Percentiles rank a stretch among this genome's conserved stretches.
phyloP scores from a whole-genome alignment of 1,140 invertebrate species.

The Drosophila elegans region DNA sequence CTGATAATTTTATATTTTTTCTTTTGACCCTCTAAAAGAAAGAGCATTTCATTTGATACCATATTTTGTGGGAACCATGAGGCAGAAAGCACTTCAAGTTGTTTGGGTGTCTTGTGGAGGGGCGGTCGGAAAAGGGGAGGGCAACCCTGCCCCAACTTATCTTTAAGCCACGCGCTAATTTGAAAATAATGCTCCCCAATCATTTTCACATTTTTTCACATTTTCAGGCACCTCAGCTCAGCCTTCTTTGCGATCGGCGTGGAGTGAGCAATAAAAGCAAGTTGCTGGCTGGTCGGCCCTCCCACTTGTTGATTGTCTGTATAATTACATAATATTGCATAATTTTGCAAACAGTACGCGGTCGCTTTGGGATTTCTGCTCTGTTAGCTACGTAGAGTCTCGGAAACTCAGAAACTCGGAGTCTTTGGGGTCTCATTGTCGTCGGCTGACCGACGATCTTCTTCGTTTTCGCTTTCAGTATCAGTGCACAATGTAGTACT shows the following conservation, averaged over 20 bases:
- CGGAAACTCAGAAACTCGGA: slow-evolving; percentile 15
- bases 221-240: slow-evolving; percentile 19
- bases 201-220: slow-evolving; percentile 69
- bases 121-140: not conserved
- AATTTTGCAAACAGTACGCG: slow-evolving; percentile 76
- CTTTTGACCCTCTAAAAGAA: not conserved
- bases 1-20: no score
- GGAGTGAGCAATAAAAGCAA: slow-evolving; percentile 41
- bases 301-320: slow-evolving; percentile 71
- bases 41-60: not conserved
- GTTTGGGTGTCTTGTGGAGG: slow-evolving; percentile 1
- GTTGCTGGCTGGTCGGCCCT: slow-evolving; percentile 26
- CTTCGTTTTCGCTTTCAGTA: slow-evolving; percentile 66
- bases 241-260: slow-evolving; percentile 35
- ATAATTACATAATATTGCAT: slow-evolving; percentile 83
- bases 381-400: slow-evolving; percentile 68
- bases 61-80: slow-evolving; percentile 5
- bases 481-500: slow-evolving; percentile 82
- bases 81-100: slow-evolving; percentile 30
- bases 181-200: slow-evolving; percentile 81
- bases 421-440: slow-evolving; percentile 49
- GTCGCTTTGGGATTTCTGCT: slow-evolving; percentile 80
- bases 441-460: slow-evolving; percentile 58
- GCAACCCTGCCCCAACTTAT: slow-evolving; percentile 30
- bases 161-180: slow-evolving; percentile 75